Evolutionary conservation across 2,113 vertebrate species (phyloP).

Genomic region (Poecile atricapillus): DNA sequence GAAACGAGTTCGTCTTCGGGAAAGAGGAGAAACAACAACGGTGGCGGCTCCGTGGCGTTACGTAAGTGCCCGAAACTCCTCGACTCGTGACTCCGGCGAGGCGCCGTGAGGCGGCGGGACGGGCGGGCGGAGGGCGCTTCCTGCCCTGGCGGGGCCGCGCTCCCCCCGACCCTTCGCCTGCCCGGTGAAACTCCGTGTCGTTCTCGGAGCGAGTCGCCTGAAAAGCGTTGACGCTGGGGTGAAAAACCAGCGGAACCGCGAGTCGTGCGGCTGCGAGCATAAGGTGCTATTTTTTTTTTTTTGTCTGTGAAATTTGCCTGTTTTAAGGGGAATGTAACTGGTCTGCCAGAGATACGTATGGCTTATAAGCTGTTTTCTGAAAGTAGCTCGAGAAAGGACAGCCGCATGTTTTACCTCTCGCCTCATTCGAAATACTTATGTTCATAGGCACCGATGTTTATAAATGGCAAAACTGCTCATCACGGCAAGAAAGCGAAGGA

Average conservation of each 20-base stretch:
- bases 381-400: neutral
- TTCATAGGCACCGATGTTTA: neutral
- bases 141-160: neutral
- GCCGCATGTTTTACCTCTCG: neutral
- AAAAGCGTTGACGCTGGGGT: neutral
- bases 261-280: neutral
- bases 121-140: neutral
- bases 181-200: neutral
- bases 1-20: neutral
- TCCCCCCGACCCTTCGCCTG: neutral
- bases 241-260: neutral
- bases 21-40: neutral
- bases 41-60: neutral
- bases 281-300: neutral
- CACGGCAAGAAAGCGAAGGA: neutral
- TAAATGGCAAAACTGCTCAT: neutral
- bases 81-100: neutral
- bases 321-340: neutral
- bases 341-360: neutral
- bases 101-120: neutral
- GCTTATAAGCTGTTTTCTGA: neutral
- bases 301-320: fast-evolving
- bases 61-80: neutral
- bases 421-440: neutral
- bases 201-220: neutral